A percentile compares a stretch with the other conserved stretches of the same genome.
These are phyloP conservation scores for Allochrocebus solatus DNA, from an alignment of 2,797 vertebrate genomes.

Conservation along the genomic window DNA sequence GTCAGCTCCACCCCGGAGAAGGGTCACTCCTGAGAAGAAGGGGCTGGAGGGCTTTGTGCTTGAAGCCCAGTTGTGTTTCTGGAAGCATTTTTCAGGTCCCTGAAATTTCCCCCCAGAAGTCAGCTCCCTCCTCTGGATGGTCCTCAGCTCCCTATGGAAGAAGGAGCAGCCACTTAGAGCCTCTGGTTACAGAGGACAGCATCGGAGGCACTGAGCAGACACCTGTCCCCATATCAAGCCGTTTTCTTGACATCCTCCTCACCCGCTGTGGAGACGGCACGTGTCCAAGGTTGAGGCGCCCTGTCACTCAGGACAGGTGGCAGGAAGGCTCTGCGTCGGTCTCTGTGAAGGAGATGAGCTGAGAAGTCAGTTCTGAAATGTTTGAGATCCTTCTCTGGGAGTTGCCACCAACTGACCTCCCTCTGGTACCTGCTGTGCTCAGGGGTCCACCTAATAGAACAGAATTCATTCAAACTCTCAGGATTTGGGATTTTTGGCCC, in stretches of 20 bases:
- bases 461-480: background rate
- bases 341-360: fast-evolving
- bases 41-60: background rate
- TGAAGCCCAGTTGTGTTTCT: background rate
- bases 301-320: fast-evolving
- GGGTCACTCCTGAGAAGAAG: background rate
- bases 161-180: background rate
- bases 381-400: background rate
- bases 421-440: background rate
- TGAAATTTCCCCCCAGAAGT: background rate
- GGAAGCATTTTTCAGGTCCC: background rate
- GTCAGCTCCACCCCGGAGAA: fast-evolving
- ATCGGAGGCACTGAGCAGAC: background rate
- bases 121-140: fast-evolving
- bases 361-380: background rate
- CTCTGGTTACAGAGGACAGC: background rate
- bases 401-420: background rate
- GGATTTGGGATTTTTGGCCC: background rate
- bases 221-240: no score
- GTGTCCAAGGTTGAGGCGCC: background rate
- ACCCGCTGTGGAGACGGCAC: background rate
- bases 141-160: background rate
- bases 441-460: background rate
- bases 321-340: fast-evolving
- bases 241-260: background rate